Percentiles rank a stretch among this genome's conserved stretches.
Evolutionary conservation across 2,888 invertebrate genomes (phyloP).

Genomic region (Aelia acuminata): DNA sequence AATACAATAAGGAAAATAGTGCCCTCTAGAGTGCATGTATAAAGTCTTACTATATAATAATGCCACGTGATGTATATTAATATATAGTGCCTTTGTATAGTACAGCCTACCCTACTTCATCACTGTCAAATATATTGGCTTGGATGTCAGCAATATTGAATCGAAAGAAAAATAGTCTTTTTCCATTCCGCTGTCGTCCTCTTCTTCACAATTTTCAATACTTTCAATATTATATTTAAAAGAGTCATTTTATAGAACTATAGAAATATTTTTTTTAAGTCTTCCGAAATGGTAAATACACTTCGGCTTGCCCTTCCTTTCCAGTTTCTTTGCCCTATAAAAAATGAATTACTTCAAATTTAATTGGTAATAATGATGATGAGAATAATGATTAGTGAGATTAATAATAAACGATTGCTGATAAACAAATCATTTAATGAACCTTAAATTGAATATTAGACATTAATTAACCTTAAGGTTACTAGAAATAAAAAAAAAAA

Average conservation of each 20-base stretch:
- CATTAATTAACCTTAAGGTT: too few species aligned
- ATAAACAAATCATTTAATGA: too few species aligned
- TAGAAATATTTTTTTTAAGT: too few species aligned
- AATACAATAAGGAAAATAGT: not conserved
- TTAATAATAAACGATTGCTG: too few species aligned
- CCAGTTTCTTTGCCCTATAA: too few species aligned
- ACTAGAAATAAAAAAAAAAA: too few species aligned
- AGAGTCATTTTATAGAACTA: not conserved
- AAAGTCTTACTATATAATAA: constrained; percentile 38
- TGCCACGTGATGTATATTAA: not conserved
- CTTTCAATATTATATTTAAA: not conserved
- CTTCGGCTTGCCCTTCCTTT: too few species aligned
- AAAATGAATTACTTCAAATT: too few species aligned
- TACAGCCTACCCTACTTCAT: not conserved
- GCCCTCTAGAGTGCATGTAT: not conserved
- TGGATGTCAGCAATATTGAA: constrained; percentile 1
- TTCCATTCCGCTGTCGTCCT: not conserved
- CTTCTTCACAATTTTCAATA: not conserved
- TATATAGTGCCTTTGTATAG: not conserved
- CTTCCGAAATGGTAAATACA: too few species aligned
- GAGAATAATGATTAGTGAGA: too few species aligned
- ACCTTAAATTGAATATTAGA: too few species aligned
- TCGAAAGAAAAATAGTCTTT: constrained; percentile 11
- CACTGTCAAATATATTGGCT: constrained; percentile 21
- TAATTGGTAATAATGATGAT: too few species aligned